Conservation (phyloP, 2,888 invertebrate genomes). For the Drosophila tanythrix region DNA sequence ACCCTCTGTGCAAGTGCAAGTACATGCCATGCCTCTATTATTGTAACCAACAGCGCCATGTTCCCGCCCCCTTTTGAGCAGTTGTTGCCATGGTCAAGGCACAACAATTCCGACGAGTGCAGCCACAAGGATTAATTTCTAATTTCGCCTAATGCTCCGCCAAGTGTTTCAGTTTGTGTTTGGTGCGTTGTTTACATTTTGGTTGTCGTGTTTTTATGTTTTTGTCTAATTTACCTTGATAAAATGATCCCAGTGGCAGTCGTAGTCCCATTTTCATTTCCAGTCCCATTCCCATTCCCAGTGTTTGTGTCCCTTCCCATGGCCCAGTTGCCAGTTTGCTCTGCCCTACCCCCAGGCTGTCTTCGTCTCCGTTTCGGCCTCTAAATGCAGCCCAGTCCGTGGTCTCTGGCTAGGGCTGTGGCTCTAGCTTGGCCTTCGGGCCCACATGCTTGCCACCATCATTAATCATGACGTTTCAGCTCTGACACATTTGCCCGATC, state of each 20-base stretch:
- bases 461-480: conserved; percentile 84
- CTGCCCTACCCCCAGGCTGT: conserved; percentile 68
- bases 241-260: conserved; percentile 57
- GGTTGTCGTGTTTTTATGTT: conserved; percentile 53
- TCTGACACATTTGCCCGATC: conserved; percentile 83
- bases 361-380: conserved; percentile 39
- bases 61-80: conserved; percentile 24
- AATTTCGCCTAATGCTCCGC: conserved; percentile 73
- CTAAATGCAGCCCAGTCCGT: conserved; percentile 46
- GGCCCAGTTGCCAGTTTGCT: conserved; percentile 49
- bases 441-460: conserved; percentile 83
- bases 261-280: conserved; percentile 17
- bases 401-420: conserved; percentile 32
- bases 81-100: conserved; percentile 56
- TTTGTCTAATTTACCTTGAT: conserved; percentile 82
- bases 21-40: conserved; percentile 8
- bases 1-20: conserved; percentile 6
- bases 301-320: conserved; percentile 58
- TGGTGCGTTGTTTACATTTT: conserved; percentile 62
- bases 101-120: conserved; percentile 44
- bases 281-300: conserved; percentile 25
- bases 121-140: conserved; percentile 80
- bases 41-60: conserved; percentile 8
- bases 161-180: conserved; percentile 52
- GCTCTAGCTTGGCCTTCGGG: conserved; percentile 62